phyloP scores from a whole-genome alignment of 2,888 invertebrate genomes.

The Eledone cirrhosa region DNA sequence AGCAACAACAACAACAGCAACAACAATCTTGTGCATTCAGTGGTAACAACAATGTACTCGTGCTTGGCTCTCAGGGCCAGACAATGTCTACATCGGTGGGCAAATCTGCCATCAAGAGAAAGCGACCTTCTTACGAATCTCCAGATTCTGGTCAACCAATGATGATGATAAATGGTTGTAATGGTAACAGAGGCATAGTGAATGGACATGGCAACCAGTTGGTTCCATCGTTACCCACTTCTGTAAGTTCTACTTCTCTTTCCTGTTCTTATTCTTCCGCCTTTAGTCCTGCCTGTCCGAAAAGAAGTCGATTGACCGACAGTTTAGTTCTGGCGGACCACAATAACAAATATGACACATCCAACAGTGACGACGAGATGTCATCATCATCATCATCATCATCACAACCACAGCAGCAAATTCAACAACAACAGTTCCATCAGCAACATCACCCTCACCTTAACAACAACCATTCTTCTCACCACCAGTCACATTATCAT shows the following conservation, averaged over 20 bases:
- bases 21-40: neutral
- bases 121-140: constrained; percentile 5
- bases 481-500: neutral
- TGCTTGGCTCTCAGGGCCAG: neutral
- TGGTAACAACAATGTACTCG: neutral
- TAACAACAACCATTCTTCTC: neutral
- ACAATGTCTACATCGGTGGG: neutral
- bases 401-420: neutral
- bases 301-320: neutral
- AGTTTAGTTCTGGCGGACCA: constrained; percentile 13
- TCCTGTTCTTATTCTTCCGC: constrained; percentile 14
- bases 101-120: neutral
- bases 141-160: neutral
- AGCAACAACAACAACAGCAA: neutral
- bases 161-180: neutral
- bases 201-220: neutral
- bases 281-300: constrained; percentile 15
- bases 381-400: neutral
- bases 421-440: neutral
- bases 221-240: neutral
- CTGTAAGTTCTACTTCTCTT: neutral
- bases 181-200: neutral
- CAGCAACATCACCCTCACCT: constrained; percentile 1
- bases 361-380: neutral
- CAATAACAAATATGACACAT: constrained; percentile 19